Evolutionary conservation across 1,140 invertebrate species (phyloP).

Genomic region (Drosophila parabipectinata): DNA sequence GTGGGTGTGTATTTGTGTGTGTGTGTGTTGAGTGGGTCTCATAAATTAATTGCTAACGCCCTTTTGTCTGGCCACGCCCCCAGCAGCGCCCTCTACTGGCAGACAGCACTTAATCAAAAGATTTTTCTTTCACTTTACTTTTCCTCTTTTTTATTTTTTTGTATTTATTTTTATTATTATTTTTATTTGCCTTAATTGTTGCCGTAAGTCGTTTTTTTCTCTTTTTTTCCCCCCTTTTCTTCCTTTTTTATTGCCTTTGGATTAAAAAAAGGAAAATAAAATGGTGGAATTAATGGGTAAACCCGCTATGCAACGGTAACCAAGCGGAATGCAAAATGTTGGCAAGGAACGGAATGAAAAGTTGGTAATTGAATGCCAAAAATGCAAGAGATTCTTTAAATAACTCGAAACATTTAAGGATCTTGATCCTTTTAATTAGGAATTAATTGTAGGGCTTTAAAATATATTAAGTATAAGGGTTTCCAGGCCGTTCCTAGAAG

Average conservation of each 20-base stretch:
- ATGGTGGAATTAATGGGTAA: not conserved
- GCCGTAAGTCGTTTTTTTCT: slow-evolving; percentile 39
- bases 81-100: slow-evolving; percentile 11
- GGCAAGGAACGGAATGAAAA: not conserved
- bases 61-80: slow-evolving; percentile 51
- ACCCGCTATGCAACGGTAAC: slow-evolving; percentile 3
- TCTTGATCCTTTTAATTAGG: not conserved
- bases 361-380: slow-evolving; percentile 13
- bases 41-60: slow-evolving; percentile 76
- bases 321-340: slow-evolving; percentile 15
- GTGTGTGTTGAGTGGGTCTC: slow-evolving; percentile 45
- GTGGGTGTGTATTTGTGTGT: slow-evolving; percentile 23
- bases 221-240: slow-evolving; percentile 17
- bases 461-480: not conserved
- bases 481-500: not conserved
- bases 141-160: slow-evolving; percentile 4
- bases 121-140: slow-evolving; percentile 32
- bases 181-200: slow-evolving; percentile 31
- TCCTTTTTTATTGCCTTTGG: not conserved
- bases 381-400: not conserved
- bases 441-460: no score
- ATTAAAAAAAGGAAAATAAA: not conserved
- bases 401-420: not conserved
- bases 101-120: slow-evolving; percentile 70
- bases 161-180: slow-evolving; percentile 7